Evolutionary conservation across 1,140 invertebrate species (phyloP).

Genomic region (Lanistes nyassanus): DNA sequence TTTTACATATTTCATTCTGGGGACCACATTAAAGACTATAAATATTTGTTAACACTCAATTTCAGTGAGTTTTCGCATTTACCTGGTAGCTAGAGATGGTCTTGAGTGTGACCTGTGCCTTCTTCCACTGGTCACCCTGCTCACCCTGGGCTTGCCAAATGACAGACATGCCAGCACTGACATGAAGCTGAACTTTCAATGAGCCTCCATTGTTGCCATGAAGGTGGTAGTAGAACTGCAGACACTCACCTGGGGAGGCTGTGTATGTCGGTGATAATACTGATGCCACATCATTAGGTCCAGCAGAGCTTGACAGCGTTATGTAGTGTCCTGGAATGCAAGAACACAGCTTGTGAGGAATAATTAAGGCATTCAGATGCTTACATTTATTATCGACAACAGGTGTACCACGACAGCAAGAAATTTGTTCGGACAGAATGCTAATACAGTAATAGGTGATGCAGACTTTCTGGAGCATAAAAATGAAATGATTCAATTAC

Average conservation of each 20-base stretch:
- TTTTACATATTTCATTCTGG: too few relatives aligned
- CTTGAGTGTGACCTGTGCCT: conserved; percentile 43
- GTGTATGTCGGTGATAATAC: conserved; percentile 49
- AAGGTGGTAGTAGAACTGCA: conserved; percentile 75
- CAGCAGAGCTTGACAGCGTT: conserved; percentile 32
- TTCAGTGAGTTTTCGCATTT: neutral
- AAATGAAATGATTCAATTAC: too few relatives aligned
- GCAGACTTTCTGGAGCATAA: neutral
- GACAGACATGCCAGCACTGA: conserved; percentile 24
- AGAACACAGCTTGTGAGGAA: neutral
- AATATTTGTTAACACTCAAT: neutral
- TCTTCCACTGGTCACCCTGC: conserved; percentile 53
- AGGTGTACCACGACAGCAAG: too few relatives aligned
- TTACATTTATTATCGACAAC: too few relatives aligned
- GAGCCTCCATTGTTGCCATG: conserved; percentile 69
- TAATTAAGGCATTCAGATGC: neutral
- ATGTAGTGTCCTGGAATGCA: conserved; percentile 34
- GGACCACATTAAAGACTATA: neutral
- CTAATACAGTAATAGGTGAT: neutral
- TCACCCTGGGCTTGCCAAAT: conserved; percentile 39
- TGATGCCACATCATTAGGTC: conserved; percentile 45
- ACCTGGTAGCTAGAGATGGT: conserved; percentile 26
- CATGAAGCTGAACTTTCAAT: conserved; percentile 51
- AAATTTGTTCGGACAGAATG: too few relatives aligned
- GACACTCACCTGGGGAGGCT: conserved; percentile 55